Conservation (phyloP, 2,888 invertebrate genomes). For the Hydraecia micacea region DNA sequence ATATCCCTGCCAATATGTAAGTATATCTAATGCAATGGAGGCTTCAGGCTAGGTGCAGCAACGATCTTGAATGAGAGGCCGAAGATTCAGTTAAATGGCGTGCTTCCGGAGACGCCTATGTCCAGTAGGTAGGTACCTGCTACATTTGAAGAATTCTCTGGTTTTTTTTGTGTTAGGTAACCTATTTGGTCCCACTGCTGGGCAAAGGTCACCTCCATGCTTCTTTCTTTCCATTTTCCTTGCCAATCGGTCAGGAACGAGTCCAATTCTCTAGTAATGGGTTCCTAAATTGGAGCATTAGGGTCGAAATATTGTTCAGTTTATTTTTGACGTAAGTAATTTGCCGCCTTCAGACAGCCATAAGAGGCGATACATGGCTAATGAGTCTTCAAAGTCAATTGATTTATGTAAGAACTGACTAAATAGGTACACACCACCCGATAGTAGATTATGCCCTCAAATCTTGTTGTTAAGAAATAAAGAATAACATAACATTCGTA, state of each 20-base stretch:
- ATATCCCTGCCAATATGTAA: no score
- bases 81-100: not conserved
- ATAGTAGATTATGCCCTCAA: not conserved
- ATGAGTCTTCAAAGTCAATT: constrained; percentile 35
- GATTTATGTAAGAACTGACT: constrained; percentile 12
- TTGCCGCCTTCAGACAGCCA: not conserved
- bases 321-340: not conserved
- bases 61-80: not conserved
- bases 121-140: not conserved
- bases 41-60: no score
- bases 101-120: not conserved
- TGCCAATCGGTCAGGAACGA: no score
- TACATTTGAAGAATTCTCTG: not conserved
- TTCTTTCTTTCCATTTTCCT: no score
- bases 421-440: not conserved
- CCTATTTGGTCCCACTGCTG: no score
- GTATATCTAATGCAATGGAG: not conserved
- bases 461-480: constrained; percentile 15
- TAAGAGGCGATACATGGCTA: not conserved
- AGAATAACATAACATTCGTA: not conserved
- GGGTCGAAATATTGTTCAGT: not conserved
- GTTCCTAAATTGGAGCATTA: not conserved
- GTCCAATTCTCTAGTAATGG: not conserved
- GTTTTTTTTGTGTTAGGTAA: no score
- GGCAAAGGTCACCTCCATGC: no score